These are phyloP conservation scores for Spatulosminthurus flaviceps DNA, from an alignment of 2,888 invertebrate species.

Conservation along the genomic window DNA sequence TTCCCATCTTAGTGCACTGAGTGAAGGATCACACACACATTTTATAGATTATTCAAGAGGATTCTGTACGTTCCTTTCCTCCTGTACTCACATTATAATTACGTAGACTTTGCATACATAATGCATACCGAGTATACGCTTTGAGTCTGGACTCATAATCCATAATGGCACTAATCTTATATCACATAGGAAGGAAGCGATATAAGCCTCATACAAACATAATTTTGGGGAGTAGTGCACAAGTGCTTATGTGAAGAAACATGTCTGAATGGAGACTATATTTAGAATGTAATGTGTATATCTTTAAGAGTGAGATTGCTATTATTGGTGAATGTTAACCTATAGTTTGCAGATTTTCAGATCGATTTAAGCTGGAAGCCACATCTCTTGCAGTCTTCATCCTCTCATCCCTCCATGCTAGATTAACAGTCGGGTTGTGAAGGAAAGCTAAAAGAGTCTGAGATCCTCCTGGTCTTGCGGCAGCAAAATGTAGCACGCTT, in stretches of 20 bases:
- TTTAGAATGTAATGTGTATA: neutral
- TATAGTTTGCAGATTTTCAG: slow-evolving; percentile 82
- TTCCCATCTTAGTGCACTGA: neutral
- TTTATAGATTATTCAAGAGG: no score
- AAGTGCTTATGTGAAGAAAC: neutral
- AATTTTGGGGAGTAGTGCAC: no score
- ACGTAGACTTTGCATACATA: neutral
- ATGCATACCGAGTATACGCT: neutral
- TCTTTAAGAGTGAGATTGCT: neutral
- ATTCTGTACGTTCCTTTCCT: neutral
- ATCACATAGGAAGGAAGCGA: no score
- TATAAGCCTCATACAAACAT: no score
- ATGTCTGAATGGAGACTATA: neutral
- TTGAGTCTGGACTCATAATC: no score
- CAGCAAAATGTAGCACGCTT: slow-evolving; percentile 88
- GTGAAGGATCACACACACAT: no score
- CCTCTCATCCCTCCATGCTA: slow-evolving; percentile 84
- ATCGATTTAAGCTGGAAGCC: slow-evolving; percentile 79
- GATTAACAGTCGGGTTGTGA: slow-evolving; percentile 80
- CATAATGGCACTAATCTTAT: no score
- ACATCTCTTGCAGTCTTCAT: slow-evolving; percentile 88
- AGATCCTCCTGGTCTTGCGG: slow-evolving; percentile 81
- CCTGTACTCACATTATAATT: no score
- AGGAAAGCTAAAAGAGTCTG: slow-evolving; percentile 83
- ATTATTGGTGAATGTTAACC: slow-evolving; percentile 68